These are phyloP conservation scores for Leptura quadrifasciata DNA, from an alignment of 2,888 invertebrate species.

Conservation along the genomic window DNA sequence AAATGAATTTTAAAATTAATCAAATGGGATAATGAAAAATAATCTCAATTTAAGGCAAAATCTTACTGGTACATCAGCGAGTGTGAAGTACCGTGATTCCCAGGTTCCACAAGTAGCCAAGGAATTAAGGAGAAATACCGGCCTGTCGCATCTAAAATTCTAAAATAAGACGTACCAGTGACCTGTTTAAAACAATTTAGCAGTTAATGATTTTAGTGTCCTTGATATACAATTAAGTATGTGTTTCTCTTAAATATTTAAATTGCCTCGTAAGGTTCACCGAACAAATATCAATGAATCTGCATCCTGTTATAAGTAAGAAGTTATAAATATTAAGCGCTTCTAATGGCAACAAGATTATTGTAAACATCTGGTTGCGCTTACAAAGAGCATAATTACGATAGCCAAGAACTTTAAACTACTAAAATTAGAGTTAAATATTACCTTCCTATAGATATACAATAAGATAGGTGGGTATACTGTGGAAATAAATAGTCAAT, in stretches of 20 bases:
- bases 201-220: background rate
- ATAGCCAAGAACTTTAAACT: constrained; percentile 17
- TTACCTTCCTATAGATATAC: constrained; percentile 21
- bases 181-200: background rate
- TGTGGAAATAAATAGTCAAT: constrained; percentile 18
- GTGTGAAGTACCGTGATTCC: too few species aligned
- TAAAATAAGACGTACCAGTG: background rate
- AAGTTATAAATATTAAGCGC: constrained; percentile 16
- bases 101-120: too few species aligned
- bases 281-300: constrained; percentile 11
- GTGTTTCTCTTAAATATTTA: background rate
- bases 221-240: background rate
- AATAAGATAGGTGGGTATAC: constrained; percentile 13
- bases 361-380: constrained; percentile 8
- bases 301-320: constrained; percentile 2
- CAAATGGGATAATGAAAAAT: too few species aligned
- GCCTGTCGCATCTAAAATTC: background rate
- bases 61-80: too few species aligned
- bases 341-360: constrained; percentile 8
- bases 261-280: background rate
- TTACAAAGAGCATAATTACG: constrained; percentile 21
- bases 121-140: background rate
- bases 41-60: too few species aligned
- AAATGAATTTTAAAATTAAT: too few species aligned
- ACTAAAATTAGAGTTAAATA: constrained; percentile 24